These are phyloP conservation scores for Scolopax mira DNA, from an alignment of 2,113 vertebrate species.

Conservation along the genomic window DNA sequence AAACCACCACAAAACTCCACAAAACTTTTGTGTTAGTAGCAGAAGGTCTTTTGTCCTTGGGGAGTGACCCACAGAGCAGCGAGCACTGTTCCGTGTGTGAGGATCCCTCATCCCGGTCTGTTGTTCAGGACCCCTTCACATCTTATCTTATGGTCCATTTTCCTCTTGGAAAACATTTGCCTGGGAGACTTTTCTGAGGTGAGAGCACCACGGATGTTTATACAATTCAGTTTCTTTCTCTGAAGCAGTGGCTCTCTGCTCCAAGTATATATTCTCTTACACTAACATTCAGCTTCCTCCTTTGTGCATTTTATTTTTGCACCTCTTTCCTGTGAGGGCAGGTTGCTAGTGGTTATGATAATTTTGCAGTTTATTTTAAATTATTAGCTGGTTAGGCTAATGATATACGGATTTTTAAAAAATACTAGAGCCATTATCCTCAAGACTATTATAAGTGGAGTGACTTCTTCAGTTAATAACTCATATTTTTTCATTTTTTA, in stretches of 20 bases:
- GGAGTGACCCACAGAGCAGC: neutral
- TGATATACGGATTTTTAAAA: neutral
- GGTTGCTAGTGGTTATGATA: neutral
- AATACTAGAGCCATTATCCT: neutral
- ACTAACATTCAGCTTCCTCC: neutral
- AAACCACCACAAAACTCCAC: neutral
- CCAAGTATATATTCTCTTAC: fast-evolving
- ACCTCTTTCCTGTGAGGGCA: neutral
- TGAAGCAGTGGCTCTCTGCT: neutral
- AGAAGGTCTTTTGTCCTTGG: neutral
- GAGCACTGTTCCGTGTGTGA: neutral
- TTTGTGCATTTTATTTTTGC: neutral
- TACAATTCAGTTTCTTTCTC: neutral
- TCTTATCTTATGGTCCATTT: neutral
- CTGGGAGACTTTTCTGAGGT: neutral
- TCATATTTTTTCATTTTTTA: neutral
- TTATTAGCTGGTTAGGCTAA: neutral
- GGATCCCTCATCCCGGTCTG: neutral
- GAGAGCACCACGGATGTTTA: neutral
- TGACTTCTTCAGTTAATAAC: neutral
- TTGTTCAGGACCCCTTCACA: neutral
- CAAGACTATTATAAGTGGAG: neutral
- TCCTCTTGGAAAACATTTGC: neutral
- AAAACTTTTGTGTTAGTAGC: neutral
- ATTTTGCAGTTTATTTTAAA: neutral